phyloP scores from a whole-genome alignment of 2,113 vertebrate species.

The Synodontis membranacea region DNA sequence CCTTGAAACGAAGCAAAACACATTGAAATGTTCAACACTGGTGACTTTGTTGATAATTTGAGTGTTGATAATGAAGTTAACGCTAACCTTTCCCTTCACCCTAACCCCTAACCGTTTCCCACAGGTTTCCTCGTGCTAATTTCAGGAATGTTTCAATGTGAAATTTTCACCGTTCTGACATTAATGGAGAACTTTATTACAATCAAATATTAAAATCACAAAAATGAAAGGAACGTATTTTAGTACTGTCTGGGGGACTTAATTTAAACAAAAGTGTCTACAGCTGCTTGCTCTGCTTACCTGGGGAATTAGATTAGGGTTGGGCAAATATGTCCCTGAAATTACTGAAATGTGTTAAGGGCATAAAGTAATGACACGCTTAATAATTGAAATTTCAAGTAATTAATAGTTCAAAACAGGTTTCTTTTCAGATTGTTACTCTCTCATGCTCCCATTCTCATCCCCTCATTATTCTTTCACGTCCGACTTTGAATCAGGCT shows the following conservation, averaged over 20 bases:
- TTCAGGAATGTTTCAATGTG: not conserved
- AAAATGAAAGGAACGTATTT: slow-evolving; percentile 2
- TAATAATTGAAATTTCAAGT: not conserved
- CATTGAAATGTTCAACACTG: slow-evolving; percentile 61
- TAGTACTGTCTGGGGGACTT: not conserved
- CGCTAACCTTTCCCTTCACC: not conserved
- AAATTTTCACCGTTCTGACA: not conserved
- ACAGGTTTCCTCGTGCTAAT: not conserved
- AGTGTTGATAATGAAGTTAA: not conserved
- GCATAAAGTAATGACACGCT: not conserved
- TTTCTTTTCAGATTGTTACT: slow-evolving; percentile 9
- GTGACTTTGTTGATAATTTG: slow-evolving; percentile 55
- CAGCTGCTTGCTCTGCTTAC: not conserved
- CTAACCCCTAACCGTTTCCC: not conserved
- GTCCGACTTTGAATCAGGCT: slow-evolving; percentile 54
- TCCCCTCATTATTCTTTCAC: slow-evolving; percentile 56
- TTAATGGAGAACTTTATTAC: not conserved
- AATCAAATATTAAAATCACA: not conserved
- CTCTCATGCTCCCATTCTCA: not conserved
- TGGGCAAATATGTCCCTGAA: slow-evolving; percentile 30
- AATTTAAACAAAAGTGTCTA: not conserved
- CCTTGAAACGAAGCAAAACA: slow-evolving; percentile 60
- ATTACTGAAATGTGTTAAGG: slow-evolving; percentile 4
- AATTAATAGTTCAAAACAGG: slow-evolving; percentile 25
- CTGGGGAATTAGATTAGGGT: slow-evolving; percentile 1